Evolutionary conservation across 2,113 vertebrate species (phyloP), one percentile per base, ranked within the genome.

Genomic region (Gallinago jamesoni): DNA sequence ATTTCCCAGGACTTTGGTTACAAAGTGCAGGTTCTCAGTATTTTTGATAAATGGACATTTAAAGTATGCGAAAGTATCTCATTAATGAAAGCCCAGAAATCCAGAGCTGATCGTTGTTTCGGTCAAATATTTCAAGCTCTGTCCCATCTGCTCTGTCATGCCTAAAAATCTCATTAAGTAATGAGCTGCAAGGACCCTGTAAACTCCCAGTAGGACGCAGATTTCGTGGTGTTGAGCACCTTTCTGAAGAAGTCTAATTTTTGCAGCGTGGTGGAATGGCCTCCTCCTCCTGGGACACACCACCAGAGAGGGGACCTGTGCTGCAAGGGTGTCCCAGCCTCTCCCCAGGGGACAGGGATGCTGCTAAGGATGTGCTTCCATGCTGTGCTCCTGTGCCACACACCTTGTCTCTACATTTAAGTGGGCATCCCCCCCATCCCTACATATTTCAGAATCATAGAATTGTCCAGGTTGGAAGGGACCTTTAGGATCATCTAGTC

Each of bases 371-470:
- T 14, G 18, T 22, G 63, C 64, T 60, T 31, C 43, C 43, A 66
- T 17, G 5, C 25, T 12, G 16, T 5, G 37, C 8, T 22, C 8
- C 53, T n/a, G n/a, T 77, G 82, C 85, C 74, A 48, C 68, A 35
- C 43, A 31, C 31, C 35, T 56, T 18, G 19, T 25, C 73, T 41
- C 23, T 24, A 0, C 7, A 0, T 4, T 30, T 41, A 6, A n/a
- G 20, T 8, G 73, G 25, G 60, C 45, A 43, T 43, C 12, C 39
- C 21, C 33, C 50, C 47, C 35, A 37, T 33, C 64, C 63, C 75
- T 14, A 1, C 12, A 1, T 5, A 3, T 16, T 14, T 37, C 17
- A 48, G 47, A 48, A 48, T 48, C 47, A 22, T 48, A 48, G 10
- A 48, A 22, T 48, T 48, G 47, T 23, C 47, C 21, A 21, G 47